Base-by-base conservation (phyloP, 2,888 invertebrate species). In the Trimorus sp. region DNA sequence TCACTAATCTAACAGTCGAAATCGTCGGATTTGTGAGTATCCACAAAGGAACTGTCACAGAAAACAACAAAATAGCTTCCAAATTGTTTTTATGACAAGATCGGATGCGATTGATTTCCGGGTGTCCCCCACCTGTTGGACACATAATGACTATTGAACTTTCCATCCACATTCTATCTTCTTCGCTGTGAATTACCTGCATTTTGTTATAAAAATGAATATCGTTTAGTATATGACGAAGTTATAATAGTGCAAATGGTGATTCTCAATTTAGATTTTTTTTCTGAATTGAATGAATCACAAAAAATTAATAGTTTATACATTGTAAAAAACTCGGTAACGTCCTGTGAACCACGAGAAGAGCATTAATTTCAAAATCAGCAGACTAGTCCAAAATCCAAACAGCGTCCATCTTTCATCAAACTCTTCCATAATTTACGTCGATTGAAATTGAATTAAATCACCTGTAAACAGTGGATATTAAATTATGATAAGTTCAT, bases 181-280 rank as follows among this genome's bases (percentile, higher is more conserved):
- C 90, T 37, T 88, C 87, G 69, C 90, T 90, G 69, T 90, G 90
- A 48, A 90, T 89, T 15, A 88, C 86, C 90, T 90, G 26, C 26
- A 26, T 26, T n/a, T n/a, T 26, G 26, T 26, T 4, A 26, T 26
- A 3, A 26, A 26, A 16, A 9, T 45, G 1, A 45, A 45, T n/a
- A 45, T 45, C n/a, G 6, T 45, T 45, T 51, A 51, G 51, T 51
- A 8, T 26, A 53, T 53, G 9, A n/a, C n/a, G 48, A 48, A 48
- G 8, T 38, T 8, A 8, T 7, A 38, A 38, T 38, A 38, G 38
- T 38, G 38, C 38, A 38, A 38, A 8, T 8, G 8, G 8, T 38
- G 8, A 5, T 38, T 38, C 8, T 38, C 38, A 48, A 48, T 38
- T n/a, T n/a, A n/a, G n/a, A n/a, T n/a, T n/a, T n/a, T n/a, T n/a